phyloP scores from a whole-genome alignment of 2,888 invertebrate species.

The Netelia melanura region DNA sequence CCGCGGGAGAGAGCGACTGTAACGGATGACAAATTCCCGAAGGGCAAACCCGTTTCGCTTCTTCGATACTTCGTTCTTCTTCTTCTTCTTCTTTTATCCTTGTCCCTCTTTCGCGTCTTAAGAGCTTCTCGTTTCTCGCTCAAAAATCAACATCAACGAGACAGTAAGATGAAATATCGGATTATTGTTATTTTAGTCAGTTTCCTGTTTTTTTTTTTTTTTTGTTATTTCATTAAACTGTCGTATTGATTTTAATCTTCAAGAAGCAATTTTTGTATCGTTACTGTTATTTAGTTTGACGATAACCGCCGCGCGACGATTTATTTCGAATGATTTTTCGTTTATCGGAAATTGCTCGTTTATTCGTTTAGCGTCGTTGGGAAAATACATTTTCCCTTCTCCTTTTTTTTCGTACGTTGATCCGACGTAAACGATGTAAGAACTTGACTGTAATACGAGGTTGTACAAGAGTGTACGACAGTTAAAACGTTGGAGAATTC shows the following conservation, averaged over 20 bases:
- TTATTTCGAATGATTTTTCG: slow-evolving; percentile 22
- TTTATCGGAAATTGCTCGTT: background rate
- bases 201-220: background rate
- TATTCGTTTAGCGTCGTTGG: no score
- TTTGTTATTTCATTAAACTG: no score
- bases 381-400: no score
- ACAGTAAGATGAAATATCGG: background rate
- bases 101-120: slow-evolving; percentile 1
- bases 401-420: no score
- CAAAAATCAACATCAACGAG: slow-evolving; percentile 11
- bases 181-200: background rate
- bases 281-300: background rate
- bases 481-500: background rate
- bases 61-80: slow-evolving; percentile 23
- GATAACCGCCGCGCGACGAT: no score
- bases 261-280: background rate
- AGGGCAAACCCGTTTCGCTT: slow-evolving; percentile 1
- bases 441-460: background rate
- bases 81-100: slow-evolving; percentile 13
- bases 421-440: background rate
- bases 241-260: no score
- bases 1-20: slow-evolving; percentile 40
- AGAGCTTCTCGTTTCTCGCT: background rate
- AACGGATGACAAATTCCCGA: slow-evolving; percentile 49
- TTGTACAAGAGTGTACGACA: background rate